Evolutionary conservation across 2,113 vertebrate species (phyloP).

Genomic region (Cranoglanis bouderius): DNA sequence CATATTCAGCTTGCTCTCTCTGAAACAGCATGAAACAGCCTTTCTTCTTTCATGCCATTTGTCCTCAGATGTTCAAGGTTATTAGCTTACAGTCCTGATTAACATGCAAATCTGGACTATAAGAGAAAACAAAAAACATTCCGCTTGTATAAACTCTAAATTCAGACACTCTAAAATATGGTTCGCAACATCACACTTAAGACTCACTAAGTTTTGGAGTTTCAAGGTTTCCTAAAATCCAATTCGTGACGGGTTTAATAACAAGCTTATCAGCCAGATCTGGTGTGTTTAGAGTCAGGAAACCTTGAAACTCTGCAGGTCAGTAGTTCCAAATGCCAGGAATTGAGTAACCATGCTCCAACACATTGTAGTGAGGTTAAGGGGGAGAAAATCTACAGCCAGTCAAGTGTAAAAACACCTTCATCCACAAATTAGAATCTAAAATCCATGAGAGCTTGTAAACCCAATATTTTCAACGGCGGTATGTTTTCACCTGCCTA

Average conservation of each 20-base stretch:
- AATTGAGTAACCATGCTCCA: conserved; percentile 11
- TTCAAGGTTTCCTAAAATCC: conserved; percentile 1
- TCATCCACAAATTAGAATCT: conserved; percentile 57
- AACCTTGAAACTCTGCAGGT: conserved; percentile 22
- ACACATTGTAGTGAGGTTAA: conserved; percentile 23
- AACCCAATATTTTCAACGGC: conserved; percentile 54
- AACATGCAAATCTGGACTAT: conserved; percentile 45
- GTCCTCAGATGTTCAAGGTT: conserved; percentile 37
- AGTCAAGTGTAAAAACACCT: conserved; percentile 42
- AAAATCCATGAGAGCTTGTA: conserved; percentile 49
- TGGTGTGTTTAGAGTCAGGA: background rate
- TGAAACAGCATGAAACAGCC: background rate
- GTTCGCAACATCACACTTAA: background rate
- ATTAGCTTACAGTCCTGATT: conserved; percentile 39
- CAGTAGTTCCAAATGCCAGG: background rate
- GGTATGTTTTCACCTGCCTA: conserved; percentile 45
- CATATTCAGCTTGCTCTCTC: background rate
- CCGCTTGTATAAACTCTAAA: background rate
- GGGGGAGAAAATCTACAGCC: background rate
- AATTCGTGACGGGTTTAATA: background rate
- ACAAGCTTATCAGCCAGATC: background rate
- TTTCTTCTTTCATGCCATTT: conserved; percentile 18
- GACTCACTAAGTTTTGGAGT: background rate
- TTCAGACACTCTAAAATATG: background rate
- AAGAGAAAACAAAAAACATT: background rate